These are phyloP conservation scores for Seira sanloemensis DNA, from an alignment of 2,888 invertebrate species.

Conservation along the genomic window DNA sequence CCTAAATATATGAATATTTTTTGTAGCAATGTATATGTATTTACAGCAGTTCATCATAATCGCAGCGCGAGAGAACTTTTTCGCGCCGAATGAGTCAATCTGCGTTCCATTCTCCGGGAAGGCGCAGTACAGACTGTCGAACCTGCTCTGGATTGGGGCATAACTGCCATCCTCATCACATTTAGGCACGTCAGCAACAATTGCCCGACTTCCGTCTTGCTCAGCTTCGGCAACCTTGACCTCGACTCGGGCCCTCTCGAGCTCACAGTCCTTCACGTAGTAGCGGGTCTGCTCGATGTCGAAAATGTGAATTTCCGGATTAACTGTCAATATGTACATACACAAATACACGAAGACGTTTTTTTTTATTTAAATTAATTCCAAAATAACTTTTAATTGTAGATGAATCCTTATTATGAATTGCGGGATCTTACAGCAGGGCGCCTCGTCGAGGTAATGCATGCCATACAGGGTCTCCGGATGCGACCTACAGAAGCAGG, in stretches of 20 bases:
- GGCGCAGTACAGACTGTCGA: slow-evolving; percentile 77
- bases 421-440: slow-evolving; percentile 72
- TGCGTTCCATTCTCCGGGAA: slow-evolving; percentile 78
- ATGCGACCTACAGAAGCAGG: slow-evolving; percentile 77
- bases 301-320: slow-evolving; percentile 47
- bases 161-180: slow-evolving; percentile 73
- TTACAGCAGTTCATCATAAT: slow-evolving; percentile 75
- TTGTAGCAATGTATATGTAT: slow-evolving; percentile 43
- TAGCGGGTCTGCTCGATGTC: slow-evolving; percentile 39
- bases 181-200: slow-evolving; percentile 65
- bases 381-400: not conserved
- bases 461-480: slow-evolving; percentile 43
- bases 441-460: slow-evolving; percentile 46
- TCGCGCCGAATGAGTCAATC: slow-evolving; percentile 79
- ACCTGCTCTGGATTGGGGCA: slow-evolving; percentile 64
- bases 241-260: slow-evolving; percentile 48
- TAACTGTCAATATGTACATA: too few species aligned
- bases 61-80: slow-evolving; percentile 76
- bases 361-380: too few species aligned
- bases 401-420: not conserved
- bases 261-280: slow-evolving; percentile 68
- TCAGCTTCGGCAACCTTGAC: slow-evolving; percentile 59
- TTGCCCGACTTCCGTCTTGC: slow-evolving; percentile 35
- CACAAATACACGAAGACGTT: too few species aligned
- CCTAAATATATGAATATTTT: too few species aligned